Base-by-base conservation (phyloP, 2,113 vertebrate species). In the Mormoops blainvillei region DNA sequence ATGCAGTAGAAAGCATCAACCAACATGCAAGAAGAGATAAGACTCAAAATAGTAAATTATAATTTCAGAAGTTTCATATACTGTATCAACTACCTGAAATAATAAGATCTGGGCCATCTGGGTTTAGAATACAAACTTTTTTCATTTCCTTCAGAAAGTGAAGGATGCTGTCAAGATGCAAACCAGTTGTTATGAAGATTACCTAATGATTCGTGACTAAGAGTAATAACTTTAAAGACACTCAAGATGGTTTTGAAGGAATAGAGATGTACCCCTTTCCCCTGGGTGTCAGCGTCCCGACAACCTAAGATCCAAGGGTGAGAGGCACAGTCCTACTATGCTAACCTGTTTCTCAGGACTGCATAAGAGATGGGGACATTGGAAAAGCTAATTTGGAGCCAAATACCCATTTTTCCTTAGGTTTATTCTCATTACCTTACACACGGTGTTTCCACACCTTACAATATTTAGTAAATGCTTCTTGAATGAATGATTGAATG, bases 131-230 rank as follows among this genome's bases (percentile, higher is more conserved):
- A 91, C 3, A 82, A 65, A 56, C 6, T 54, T 84, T 70, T 54
- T 67, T 45, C 68, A 81, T 89, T 85, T 73, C 54, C 84, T 52
- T 95, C n/a, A 87, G 58, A 73, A 94, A 95, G 28, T 77, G 65
- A 96, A 96, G 67, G 38, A 92, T 88, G 24, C 16, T 85, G 18
- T 94, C 22, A 87, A 85, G 87, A 90, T 88, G 73, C 68, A 97
- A 90, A 82, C 19, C 10, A 45, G 28, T 43, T 87, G 61, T 73
- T 86, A 83, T 16, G 10, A 85, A 90, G 24, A 81, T 56, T 95
- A 90, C 12, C 38, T 76, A 77, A 58, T 87, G 41, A 76, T 95
- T 96, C 58, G 77, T 77, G 31, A 73, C 10, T 54, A 11, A 20
- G 28, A 89, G 45, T 63, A 89, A 89, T 45, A 3, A 80, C 87